These are phyloP conservation scores for Canis aureus DNA, from an alignment of 2,113 vertebrate species.

Conservation along the genomic window DNA sequence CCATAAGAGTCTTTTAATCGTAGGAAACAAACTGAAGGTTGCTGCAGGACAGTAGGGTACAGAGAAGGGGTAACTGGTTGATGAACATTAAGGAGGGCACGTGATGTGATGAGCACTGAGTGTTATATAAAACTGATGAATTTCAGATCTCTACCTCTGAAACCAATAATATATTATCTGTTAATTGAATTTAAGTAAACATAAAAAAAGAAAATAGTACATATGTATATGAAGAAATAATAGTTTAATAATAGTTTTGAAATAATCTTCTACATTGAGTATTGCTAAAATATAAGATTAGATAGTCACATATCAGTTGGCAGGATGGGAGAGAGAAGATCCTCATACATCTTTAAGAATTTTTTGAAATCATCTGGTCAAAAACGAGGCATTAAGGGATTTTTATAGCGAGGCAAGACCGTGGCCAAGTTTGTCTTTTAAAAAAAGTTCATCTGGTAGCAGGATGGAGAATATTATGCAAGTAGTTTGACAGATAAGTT, in stretches of 20 bases:
- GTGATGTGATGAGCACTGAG: too few relatives aligned
- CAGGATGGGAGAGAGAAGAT: neutral
- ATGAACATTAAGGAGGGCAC: too few relatives aligned
- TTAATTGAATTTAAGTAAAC: too few relatives aligned
- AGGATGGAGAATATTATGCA: conserved; percentile 6
- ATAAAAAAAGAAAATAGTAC: too few relatives aligned
- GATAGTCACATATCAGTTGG: neutral
- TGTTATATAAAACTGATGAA: too few relatives aligned
- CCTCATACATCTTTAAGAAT: neutral
- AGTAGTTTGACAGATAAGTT: neutral
- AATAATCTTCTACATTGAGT: neutral
- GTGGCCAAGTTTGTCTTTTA: neutral
- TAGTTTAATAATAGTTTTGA: neutral
- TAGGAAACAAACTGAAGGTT: too few relatives aligned
- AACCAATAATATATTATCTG: too few relatives aligned
- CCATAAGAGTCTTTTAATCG: too few relatives aligned
- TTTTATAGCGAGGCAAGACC: neutral
- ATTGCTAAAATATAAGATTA: neutral
- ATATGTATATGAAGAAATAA: neutral
- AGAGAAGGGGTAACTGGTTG: too few relatives aligned
- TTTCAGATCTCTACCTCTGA: too few relatives aligned
- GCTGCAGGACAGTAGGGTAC: too few relatives aligned
- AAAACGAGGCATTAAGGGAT: neutral
- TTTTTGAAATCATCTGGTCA: neutral
- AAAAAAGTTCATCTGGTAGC: neutral